phyloP scores from a whole-genome alignment of 2,797 vertebrate genomes.

The Pelochelys cantorii region DNA sequence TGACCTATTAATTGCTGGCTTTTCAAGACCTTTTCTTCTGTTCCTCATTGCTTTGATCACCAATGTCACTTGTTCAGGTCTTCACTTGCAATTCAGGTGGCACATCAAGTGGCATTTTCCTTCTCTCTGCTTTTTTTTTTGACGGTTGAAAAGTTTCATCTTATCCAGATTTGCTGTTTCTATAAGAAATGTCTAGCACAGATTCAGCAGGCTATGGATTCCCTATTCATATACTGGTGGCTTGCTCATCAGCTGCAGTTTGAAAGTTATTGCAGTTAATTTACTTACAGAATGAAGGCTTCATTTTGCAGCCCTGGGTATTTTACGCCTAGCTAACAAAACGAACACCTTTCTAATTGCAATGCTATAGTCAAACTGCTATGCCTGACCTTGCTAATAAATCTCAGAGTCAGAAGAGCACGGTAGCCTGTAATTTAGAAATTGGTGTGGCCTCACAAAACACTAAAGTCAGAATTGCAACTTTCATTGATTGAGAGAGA shows the following conservation, averaged over 20 bases:
- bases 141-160: neutral
- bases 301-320: slow-evolving; percentile 50
- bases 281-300: slow-evolving; percentile 73
- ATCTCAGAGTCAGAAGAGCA: slow-evolving; percentile 35
- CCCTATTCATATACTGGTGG: slow-evolving; percentile 60
- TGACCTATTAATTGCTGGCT: neutral
- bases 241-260: slow-evolving; percentile 68
- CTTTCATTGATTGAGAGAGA: slow-evolving; percentile 30
- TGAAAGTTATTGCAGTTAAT: slow-evolving; percentile 78
- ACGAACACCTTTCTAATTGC: slow-evolving; percentile 66
- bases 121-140: neutral
- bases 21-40: neutral
- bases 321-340: slow-evolving; percentile 73
- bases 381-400: slow-evolving; percentile 60
- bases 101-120: neutral
- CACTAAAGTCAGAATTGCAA: slow-evolving; percentile 5
- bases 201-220: slow-evolving; percentile 47
- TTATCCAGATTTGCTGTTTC: slow-evolving; percentile 28
- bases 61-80: neutral
- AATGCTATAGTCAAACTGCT: neutral
- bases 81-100: slow-evolving; percentile 1
- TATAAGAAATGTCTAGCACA: slow-evolving; percentile 46
- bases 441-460: neutral
- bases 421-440: slow-evolving; percentile 41
- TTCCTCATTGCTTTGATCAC: neutral